Base-by-base conservation (phyloP, 2,113 vertebrate species). In the Sterna hirundo region DNA sequence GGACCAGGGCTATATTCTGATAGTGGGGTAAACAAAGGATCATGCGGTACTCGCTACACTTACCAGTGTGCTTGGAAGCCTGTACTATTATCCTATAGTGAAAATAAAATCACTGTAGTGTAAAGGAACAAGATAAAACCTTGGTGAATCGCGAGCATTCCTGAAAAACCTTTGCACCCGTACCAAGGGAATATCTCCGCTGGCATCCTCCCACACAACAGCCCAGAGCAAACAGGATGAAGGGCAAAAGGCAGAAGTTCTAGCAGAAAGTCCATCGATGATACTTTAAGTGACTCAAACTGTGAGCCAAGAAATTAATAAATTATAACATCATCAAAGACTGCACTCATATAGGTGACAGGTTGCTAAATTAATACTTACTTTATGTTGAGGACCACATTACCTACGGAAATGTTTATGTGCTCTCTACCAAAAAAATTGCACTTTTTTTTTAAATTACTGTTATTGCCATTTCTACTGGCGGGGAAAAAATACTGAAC, bases 241-340 rank as follows among this genome's bases (percentile, higher is more conserved):
- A 80, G 36, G 47, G n/a, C 42, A 77, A 80, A 90, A 83, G 42
- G 30, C 3, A 8, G 47, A 88, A 70, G 17, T 47, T 74, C 54
- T 60, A 47, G 55, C 22, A 70, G 14, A 57, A 94, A 88, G 9
- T 38, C 46, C 44, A 69, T 68, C 55, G 44, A 9, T 40, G 60
- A 79, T 47, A 90, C 36, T 72, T 82, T 65, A 91, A 93, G 84
- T 61, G 55, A 91, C 60, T 76, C 80, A 70, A 57, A 83, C 21
- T 55, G 18, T 46, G 49, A 92, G 54, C 17, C 40, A 65, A 88
- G 82, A 86, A 92, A 91, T 93, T 0, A 96, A 96, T 96, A 94
- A 96, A 94, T 94, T 42, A 95, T 85, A 69, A 26, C 42, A 47
- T 72, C 72, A 71, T 80, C 86, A 69, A 88, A 87, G 47, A 70